Evolutionary conservation across 2,888 invertebrate genomes (phyloP), one percentile per base, ranked within the genome.

Genomic region (Eumerus sabulonum): DNA sequence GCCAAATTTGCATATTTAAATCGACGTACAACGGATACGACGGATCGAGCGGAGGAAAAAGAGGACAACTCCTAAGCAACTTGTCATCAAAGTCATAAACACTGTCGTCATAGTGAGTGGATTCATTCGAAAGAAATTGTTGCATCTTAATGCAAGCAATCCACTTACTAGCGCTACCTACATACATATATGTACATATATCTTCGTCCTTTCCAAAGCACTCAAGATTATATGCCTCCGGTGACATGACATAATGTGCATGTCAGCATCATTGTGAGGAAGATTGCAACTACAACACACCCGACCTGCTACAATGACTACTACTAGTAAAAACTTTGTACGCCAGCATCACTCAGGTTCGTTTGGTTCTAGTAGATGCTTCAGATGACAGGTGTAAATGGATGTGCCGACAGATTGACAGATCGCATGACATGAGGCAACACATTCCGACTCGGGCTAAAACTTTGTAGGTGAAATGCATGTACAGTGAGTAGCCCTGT

Each of bases 381-480:
- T 27, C 16, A 54, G 38, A 40, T 12, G 38, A 17, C 54, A 40
- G 54, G 54, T 54, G 54, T 40, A 54, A 54, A 54, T 38, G 54
- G 54, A 38, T 54, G 14, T 38, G 54, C 36, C 17, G 54, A 54
- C 54, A 54, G 40, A 54, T 54, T 54, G 54, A 54, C 54, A 54
- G 54, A 54, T 54, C 54, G 54, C 54, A 54, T 54, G 38, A 54
- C 54, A 38, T 54, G 14, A 54, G 54, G 18, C 40, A 54, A 27
- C 27, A 54, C 40, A 54, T 54, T 54, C 38, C 54, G 38, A 40
- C 38, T 54, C 16, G 38, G 54, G n/a, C n/a, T 27, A 7, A 54
- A 54, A 54, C 38, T 54, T 54, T 54, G 18, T 53, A 16, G 54
- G 9, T 51, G 51, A 40, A 27, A 27, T 27, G 7, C 7, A 27